Evolutionary conservation across 2,113 vertebrate species (phyloP).

Genomic region (Forbesichthys agassizii): DNA sequence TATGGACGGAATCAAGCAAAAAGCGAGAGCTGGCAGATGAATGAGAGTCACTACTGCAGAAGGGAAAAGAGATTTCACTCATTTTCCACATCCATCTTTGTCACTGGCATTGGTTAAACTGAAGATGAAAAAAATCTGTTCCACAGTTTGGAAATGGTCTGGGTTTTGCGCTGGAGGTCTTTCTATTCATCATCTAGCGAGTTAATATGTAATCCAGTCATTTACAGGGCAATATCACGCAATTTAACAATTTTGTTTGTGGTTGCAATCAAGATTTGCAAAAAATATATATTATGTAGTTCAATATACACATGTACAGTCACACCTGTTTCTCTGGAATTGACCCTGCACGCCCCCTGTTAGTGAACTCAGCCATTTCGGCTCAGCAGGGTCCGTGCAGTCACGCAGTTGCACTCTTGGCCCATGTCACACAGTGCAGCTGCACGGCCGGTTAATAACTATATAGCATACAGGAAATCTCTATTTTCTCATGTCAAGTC

Average conservation of each 20-base stretch:
- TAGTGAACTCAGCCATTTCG: slow-evolving; percentile 65
- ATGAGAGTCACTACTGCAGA: slow-evolving; percentile 18
- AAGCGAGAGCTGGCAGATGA: neutral
- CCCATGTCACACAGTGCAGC: slow-evolving; percentile 44
- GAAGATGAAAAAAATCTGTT: slow-evolving; percentile 1
- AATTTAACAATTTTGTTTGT: slow-evolving; percentile 18
- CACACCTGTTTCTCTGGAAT: slow-evolving; percentile 19
- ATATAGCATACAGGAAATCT: slow-evolving; percentile 28
- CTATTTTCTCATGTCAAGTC: neutral
- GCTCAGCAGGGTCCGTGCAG: slow-evolving; percentile 46
- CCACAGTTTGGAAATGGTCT: slow-evolving; percentile 53
- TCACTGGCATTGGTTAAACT: slow-evolving; percentile 23
- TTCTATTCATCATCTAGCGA: slow-evolving; percentile 54
- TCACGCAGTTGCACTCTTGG: slow-evolving; percentile 43
- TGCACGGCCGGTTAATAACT: slow-evolving; percentile 55
- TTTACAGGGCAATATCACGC: slow-evolving; percentile 22
- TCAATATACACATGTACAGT: neutral
- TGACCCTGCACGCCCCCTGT: slow-evolving; percentile 41
- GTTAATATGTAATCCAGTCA: slow-evolving; percentile 51
- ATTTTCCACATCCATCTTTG: slow-evolving; percentile 51
- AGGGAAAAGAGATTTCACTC: neutral
- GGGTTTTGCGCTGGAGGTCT: slow-evolving; percentile 48
- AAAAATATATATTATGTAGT: neutral
- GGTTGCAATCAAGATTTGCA: slow-evolving; percentile 23
- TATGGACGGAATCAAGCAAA: neutral